phyloP scores from a whole-genome alignment of 2,797 vertebrate species.

The Cuculus canorus region DNA sequence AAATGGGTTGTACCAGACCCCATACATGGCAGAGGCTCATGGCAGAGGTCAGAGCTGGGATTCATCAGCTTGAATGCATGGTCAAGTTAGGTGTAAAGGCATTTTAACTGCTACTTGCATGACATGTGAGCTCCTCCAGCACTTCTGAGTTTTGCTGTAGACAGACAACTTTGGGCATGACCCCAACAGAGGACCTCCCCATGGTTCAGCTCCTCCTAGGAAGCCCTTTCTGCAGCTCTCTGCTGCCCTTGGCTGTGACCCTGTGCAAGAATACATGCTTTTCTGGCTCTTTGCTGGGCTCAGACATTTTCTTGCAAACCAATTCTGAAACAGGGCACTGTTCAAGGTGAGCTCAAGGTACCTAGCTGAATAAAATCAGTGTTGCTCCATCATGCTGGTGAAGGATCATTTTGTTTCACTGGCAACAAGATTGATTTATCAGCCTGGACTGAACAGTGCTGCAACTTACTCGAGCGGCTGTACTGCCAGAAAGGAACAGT shows the following conservation, averaged over 20 bases:
- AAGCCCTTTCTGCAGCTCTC: neutral
- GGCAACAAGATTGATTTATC: neutral
- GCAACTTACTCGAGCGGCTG: neutral
- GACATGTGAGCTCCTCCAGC: neutral
- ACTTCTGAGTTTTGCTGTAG: neutral
- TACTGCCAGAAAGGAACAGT: neutral
- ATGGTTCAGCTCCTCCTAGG: neutral
- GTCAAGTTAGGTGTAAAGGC: neutral
- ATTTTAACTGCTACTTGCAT: neutral
- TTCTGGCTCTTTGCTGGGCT: neutral
- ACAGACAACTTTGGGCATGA: neutral
- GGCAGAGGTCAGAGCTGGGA: neutral
- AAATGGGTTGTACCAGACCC: neutral
- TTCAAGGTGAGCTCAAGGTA: constrained; percentile 5
- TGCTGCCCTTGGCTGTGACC: neutral
- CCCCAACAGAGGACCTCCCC: neutral
- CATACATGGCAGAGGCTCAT: neutral
- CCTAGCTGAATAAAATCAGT: neutral
- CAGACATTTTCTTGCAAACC: neutral
- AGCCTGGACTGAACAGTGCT: neutral
- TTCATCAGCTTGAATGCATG: rapidly evolving
- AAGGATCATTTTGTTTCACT: neutral
- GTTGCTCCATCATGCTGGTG: neutral
- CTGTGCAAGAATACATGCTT: neutral
- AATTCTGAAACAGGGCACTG: neutral